Evolutionary conservation across 2,888 invertebrate species (phyloP), one percentile per base, ranked within the genome.

Genomic region (Trissolcus brochymenae): DNA sequence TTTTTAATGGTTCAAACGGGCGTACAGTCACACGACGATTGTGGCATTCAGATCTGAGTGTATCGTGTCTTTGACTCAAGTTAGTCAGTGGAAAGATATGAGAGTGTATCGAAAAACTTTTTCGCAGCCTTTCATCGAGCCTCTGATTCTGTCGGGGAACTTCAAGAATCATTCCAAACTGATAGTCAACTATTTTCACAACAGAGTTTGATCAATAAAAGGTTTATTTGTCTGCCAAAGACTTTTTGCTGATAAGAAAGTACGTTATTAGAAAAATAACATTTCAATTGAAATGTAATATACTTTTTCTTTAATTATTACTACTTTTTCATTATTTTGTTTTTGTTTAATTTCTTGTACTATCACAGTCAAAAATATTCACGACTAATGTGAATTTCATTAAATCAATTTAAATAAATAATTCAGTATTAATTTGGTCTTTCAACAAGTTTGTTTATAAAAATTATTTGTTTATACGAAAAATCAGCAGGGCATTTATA

Each of bases 51-150:
- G 40, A 35, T 57, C 19, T 35, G 25, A 19, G 17, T 43, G 40
- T 50, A 60, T 66, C 55, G 29, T 55, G 49, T 55, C 66, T 73
- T 54, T 25, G 50, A 43, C 66, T 62, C 71, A 61, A 76, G 49
- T 57, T 29, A 62, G 43, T 71, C 59, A 17, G 56, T 19, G 61
- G 66, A 71, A 71, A 76, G 76, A 71, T 76, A 76, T 66, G 46
- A 65, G 14, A 43, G 66, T 66, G 61, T 62, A 76, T 60, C 61
- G 70, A 70, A 59, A 61, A 65, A 55, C 35, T 57, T 65, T 61
- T 61, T 61, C 56, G 6, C 17, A 61, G 73, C 51, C 19, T 66
- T 60, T 70, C 60, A 54, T 35, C 62, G 41, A 35, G 17, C 40
- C 64, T 41, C 59, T 59, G 64, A 53, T 41, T 64, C 64, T 35